Evolutionary conservation across 2,888 invertebrate genomes (phyloP), one percentile per base, ranked within the genome.

Genomic region (Zaprionus obscuricornis): DNA sequence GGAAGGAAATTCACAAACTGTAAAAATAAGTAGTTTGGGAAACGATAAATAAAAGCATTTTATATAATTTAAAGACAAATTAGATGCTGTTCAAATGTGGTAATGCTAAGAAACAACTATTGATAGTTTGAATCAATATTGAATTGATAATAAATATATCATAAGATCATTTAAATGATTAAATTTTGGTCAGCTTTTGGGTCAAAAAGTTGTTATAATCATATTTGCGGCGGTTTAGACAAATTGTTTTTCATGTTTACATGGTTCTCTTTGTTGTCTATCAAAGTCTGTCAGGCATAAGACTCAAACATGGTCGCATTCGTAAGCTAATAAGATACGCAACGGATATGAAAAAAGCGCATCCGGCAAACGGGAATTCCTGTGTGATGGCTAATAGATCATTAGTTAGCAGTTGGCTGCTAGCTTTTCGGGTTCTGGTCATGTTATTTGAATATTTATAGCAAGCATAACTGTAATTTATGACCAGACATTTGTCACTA

Each of bases 391-490:
- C 81, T 81, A 77, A 77, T 77, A 77, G 77, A 84, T 84, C 85
- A 84, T 77, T 84, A 84, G 77, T 84, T 81, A 81, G 77, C 82
- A 55, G 81, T 81, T 72, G 68, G 65, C 59, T 76, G 63, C 50
- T 54, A 37, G 56, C 39, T 76, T 84, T 68, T 55, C 74, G 52
- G 69, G 63, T 58, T 63, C 57, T 47, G 56, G 70, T 47, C 77
- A 51, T 72, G 78, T 76, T 79, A 81, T 81, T 85, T 70, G 77
- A 69, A 82, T 86, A 87, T 89, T 88, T 83, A 86, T 78, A 69
- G 77, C 85, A 85, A 71, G 83, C 78, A 88, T 87, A 89, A 85
- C 79, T 79, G 73, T 87, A 81, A 89, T 87, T 88, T 88, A 89
- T 88, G 70, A 83, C 60, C 65, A 65, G 69, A 71, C 88, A 88